Conservation (phyloP, 53 echinoderm and acorn worm genomes). For the Henricia sp. region DNA sequence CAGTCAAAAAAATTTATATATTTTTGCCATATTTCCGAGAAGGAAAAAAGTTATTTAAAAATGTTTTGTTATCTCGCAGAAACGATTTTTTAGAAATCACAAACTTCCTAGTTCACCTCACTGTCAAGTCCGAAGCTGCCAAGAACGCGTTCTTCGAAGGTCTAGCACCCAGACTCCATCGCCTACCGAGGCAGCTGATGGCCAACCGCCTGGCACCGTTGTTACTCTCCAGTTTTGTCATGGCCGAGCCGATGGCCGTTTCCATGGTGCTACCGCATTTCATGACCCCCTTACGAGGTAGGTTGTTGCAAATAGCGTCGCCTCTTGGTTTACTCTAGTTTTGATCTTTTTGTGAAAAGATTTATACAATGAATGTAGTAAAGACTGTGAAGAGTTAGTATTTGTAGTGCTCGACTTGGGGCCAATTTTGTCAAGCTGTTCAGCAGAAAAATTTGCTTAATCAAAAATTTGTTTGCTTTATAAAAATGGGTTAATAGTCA, state of each 20-base stretch:
- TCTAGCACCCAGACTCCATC: constrained; percentile 79
- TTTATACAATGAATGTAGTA: no score
- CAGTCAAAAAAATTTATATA: background rate
- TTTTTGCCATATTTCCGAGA: background rate
- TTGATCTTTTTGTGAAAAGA: no score
- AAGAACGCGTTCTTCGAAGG: constrained; percentile 97
- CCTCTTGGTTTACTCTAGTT: no score
- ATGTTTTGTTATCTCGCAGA: constrained; percentile 39
- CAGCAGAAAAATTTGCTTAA: no score
- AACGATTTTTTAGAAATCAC: constrained; percentile 97
- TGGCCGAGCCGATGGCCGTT: constrained; percentile 91
- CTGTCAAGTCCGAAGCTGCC: constrained; percentile 86
- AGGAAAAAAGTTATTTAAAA: background rate
- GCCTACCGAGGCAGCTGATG: constrained; percentile 79
- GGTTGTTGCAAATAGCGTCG: no score
- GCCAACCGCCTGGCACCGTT: constrained; percentile 82
- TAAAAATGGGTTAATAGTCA: no score
- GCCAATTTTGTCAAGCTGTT: no score
- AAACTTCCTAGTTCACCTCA: constrained; percentile 89
- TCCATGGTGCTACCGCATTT: constrained; percentile 82
- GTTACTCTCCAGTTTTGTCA: constrained; percentile 88
- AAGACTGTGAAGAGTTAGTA: no score
- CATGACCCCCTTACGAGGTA: constrained; percentile 86
- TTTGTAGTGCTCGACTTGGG: no score
- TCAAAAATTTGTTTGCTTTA: no score